Percentiles rank a stretch among this genome's conserved stretches.
These are phyloP conservation scores for Argyrosomus japonicus DNA, from an alignment of 2,113 vertebrate genomes.

Conservation along the genomic window DNA sequence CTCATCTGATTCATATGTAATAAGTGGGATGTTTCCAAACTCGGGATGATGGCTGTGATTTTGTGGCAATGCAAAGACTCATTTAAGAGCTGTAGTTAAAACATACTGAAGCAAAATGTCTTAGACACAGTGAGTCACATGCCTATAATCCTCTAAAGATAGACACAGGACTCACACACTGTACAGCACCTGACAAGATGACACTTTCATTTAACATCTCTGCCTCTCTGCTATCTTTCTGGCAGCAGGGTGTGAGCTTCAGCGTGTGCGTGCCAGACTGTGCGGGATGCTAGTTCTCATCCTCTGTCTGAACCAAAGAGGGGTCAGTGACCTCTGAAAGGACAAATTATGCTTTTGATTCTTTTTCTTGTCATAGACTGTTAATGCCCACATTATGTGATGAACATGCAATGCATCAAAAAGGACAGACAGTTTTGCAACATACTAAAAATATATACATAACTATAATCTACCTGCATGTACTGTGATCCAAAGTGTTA, in stretches of 20 bases:
- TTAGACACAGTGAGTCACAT: slow-evolving; percentile 59
- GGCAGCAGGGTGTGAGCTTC: slow-evolving; percentile 56
- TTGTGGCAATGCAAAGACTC: background rate
- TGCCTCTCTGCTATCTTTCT: slow-evolving; percentile 47
- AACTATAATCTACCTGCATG: too few relatives aligned
- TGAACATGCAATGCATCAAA: background rate
- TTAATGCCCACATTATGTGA: background rate
- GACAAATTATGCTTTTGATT: slow-evolving; percentile 18
- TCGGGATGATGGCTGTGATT: background rate
- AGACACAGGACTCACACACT: slow-evolving; percentile 42
- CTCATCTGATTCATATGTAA: slow-evolving; percentile 10
- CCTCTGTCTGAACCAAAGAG: slow-evolving; percentile 29
- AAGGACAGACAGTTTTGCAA: background rate
- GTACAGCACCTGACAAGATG: slow-evolving; percentile 51
- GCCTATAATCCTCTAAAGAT: slow-evolving; percentile 61
- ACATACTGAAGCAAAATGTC: slow-evolving; percentile 20
- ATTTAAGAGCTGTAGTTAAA: slow-evolving; percentile 26
- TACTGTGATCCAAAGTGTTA: background rate
- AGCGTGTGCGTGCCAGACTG: slow-evolving; percentile 19
- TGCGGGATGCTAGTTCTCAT: slow-evolving; percentile 26
- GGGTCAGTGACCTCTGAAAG: slow-evolving; percentile 14
- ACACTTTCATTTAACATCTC: slow-evolving; percentile 55
- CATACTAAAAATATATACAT: background rate
- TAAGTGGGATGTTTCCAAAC: slow-evolving; percentile 5
- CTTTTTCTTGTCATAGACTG: background rate